phyloP scores from a whole-genome alignment of 2,888 invertebrate genomes.

The Noctuana brunneofusca region DNA sequence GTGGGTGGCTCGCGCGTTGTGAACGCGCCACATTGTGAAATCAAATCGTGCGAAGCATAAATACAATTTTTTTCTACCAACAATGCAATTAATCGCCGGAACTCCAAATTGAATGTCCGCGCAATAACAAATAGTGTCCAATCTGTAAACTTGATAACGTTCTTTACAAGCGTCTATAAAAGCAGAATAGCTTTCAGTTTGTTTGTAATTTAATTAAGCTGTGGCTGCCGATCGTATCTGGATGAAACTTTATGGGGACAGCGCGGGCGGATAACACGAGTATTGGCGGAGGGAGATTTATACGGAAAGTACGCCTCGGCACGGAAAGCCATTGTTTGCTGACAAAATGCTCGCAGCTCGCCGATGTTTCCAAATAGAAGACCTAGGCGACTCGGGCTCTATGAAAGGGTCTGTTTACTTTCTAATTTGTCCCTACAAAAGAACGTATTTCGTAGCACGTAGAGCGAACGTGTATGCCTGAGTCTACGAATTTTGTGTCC shows the following conservation, averaged over 20 bases:
- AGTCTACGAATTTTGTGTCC: conserved; percentile 54
- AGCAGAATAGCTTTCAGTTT: conserved; percentile 31
- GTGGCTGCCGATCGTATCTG: conserved; percentile 44
- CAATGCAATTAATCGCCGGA: conserved; percentile 34
- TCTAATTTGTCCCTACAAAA: conserved; percentile 55
- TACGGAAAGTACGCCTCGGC: conserved; percentile 29
- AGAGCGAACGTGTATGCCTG: conserved; percentile 49
- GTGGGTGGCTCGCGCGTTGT: conserved; percentile 41
- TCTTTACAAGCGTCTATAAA: conserved; percentile 29
- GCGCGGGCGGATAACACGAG: conserved; percentile 40
- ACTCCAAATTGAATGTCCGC: conserved; percentile 25
- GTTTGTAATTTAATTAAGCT: conserved; percentile 45
- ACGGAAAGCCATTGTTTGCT: conserved; percentile 39
- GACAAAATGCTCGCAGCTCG: conserved; percentile 29
- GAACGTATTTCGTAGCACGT: conserved; percentile 48
- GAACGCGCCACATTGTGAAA: conserved; percentile 44
- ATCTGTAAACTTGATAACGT: conserved; percentile 30
- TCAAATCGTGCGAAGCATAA: conserved; percentile 44
- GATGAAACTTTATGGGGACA: conserved; percentile 44
- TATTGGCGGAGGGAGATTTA: conserved; percentile 31
- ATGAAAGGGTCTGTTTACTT: conserved; percentile 57
- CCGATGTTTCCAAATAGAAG: conserved; percentile 41
- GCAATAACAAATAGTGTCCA: conserved; percentile 31
- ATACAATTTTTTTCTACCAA: conserved; percentile 40
- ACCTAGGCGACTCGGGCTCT: conserved; percentile 30